Conservation (phyloP, 2,888 invertebrate species). For the Hirtodrosophila duncani region DNA sequence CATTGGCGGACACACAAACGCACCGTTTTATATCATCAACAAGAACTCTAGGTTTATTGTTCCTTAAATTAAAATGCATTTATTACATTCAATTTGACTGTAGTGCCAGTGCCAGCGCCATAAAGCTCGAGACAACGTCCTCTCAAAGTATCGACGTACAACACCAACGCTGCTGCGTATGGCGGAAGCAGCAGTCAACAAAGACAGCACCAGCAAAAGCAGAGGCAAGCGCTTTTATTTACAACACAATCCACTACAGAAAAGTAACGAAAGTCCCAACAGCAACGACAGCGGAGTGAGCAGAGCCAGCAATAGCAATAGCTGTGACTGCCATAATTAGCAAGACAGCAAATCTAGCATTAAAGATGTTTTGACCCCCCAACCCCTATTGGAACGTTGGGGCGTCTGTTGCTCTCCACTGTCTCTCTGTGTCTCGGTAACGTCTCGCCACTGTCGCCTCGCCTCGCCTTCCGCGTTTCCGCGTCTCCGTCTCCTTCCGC, state of each 20-base stretch:
- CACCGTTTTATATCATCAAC: conserved; percentile 16
- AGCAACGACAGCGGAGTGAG: conserved; percentile 45
- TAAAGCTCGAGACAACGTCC: conserved; percentile 44
- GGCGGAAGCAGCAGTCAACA: conserved; percentile 43
- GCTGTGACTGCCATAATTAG: conserved; percentile 1
- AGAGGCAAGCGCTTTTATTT: conserved; percentile 4
- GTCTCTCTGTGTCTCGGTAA: conserved; percentile 30
- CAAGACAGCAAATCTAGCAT: conserved; percentile 11
- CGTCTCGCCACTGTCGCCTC: conserved; percentile 6
- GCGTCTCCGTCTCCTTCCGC: conserved; percentile 5
- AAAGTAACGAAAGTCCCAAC: conserved; percentile 28
- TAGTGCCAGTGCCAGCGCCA: conserved; percentile 35
- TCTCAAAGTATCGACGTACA: conserved; percentile 22
- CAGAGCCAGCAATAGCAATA: too few species aligned
- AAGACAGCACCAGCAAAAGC: conserved; percentile 7
- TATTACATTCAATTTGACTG: too few species aligned
- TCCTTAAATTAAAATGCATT: too few species aligned
- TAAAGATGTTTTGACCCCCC: conserved; percentile 56
- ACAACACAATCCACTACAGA: conserved; percentile 5
- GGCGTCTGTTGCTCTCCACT: conserved; percentile 19
- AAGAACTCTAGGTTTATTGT: too few species aligned
- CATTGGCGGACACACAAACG: conserved; percentile 12
- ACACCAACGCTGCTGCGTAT: too few species aligned
- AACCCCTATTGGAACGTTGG: conserved; percentile 2
- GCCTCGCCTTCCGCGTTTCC: neutral